Evolutionary conservation across 2,797 vertebrate genomes (phyloP), one percentile per base, ranked within the genome.

Genomic region (Novumbra hubbsi): DNA sequence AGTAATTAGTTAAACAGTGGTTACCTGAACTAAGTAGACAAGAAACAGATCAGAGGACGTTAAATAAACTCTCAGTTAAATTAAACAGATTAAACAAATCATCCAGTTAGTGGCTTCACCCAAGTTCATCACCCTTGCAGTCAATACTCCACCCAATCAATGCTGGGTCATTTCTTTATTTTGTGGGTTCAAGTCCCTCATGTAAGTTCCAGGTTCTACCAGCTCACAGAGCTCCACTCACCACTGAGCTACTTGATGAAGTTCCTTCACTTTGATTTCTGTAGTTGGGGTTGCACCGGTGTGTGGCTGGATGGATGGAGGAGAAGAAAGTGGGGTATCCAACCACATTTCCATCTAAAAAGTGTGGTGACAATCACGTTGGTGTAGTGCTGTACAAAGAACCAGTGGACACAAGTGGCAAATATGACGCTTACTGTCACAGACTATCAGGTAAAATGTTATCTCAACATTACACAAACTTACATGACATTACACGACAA

Each of bases 371-470:
- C 38, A 94, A 91, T 68, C 94, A 84, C 0, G 94, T 98, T 68
- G 98, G 97, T 5, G 81, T 98, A 0, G 90, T 99, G 15, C 88
- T 95, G 65, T 95, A 97, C 0, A 96, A 94, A 21, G 77, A 83
- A 0, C 93, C 94, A 0, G 85, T 87, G 70, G 94, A 96, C 75
- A 80, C 83, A 78, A 95, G 88, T 0, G 94, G 92, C 87, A 87
- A 28, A 6, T 99, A 96, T 81, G 97, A 99, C 1, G 94, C 96
- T 0, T 99, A 95, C 88, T 99, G 98, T 91, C 98, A 95, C 90
- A 92, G 94, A 0, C 79, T 91, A 70, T 90, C 82, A 92, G 98
- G 98, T 98, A 87, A 50, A 7, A 19, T 4, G 1, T 30, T 7
- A 57, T 0, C 52, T 21, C n/a, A 45, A 45, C n/a, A 57, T 21